A percentile compares a stretch with the other conserved stretches of the same genome.
phyloP scores from a whole-genome alignment of 2,113 vertebrate species.

The Ia io region DNA sequence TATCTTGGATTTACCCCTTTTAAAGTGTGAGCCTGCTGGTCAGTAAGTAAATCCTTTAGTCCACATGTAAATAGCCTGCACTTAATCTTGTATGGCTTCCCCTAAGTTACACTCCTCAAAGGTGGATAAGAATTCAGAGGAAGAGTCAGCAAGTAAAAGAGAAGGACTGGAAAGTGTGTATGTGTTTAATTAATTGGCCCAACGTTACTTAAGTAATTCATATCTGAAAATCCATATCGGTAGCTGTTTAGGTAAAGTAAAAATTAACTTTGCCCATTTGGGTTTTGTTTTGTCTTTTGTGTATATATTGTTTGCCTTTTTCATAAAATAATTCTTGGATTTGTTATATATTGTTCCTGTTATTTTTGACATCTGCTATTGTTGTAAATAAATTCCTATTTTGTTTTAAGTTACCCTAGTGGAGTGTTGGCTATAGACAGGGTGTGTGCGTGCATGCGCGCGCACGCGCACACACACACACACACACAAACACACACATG shows the following conservation, averaged over 20 bases:
- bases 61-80: neutral
- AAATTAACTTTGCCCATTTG: constrained; percentile 64
- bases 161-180: constrained; percentile 36
- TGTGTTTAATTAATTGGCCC: neutral
- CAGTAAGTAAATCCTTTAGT: constrained; percentile 2
- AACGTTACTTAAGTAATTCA: constrained; percentile 43
- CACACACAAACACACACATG: neutral
- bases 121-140: constrained; percentile 17
- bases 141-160: constrained; percentile 31
- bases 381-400: constrained; percentile 78
- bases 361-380: constrained; percentile 76
- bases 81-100: constrained; percentile 26
- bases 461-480: neutral
- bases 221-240: constrained; percentile 23
- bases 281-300: constrained; percentile 67
- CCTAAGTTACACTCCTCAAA: constrained; percentile 45
- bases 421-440: constrained; percentile 73
- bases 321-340: constrained; percentile 70
- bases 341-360: constrained; percentile 73
- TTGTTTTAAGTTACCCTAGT: constrained; percentile 75
- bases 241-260: constrained; percentile 52
- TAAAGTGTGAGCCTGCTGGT: neutral
- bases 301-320: constrained; percentile 75
- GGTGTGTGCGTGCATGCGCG: neutral
- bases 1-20: neutral